Evolutionary conservation across 1,140 invertebrate species (phyloP), one percentile per base, ranked within the genome.

Genomic region (Eurytemora carolleeae): DNA sequence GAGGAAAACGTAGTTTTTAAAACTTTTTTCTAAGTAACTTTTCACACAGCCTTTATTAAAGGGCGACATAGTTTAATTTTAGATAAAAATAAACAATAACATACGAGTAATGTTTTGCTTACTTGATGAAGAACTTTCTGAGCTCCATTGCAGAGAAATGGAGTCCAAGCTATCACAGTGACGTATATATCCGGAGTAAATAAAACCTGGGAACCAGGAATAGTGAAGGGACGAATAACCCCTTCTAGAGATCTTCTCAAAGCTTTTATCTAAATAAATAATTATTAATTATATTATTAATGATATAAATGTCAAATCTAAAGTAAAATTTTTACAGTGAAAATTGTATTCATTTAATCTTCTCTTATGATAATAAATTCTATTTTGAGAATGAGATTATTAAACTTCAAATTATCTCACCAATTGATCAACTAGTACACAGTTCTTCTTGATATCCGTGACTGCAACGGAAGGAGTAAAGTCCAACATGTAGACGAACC

Each of bases 141-240:
- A 25, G 78, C 78, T 25, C 79, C 78, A 65, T 75, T 81, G 55
- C 77, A 79, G 65, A 85, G 79, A 72, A 86, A 84, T 59, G 85
- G 83, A 21, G 82, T 84, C 71, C 87, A 83, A 16, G 82, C 83
- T 71, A 87, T 82, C 65, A 87, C 79, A 66, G 84, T 85, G 18
- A 86, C 74, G 72, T 82, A 85, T 63, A 89, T 77, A 66, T 82
- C 77, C 57, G 85, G 85, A 64, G 77, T 72, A 72, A 85, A 82
- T 55, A 78, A 61, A 53, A 78, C 66, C 53, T 72, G 70, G 68
- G 79, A 83, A 20, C 84, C 84, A 68, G 83, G 83, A 65, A 85
- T 74, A 58, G 71, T 71, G 71, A 86, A 84, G 81, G 85, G 70
- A 55, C 75, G 72, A 65, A 66, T 68, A 3, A 64, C 21, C 17